Evolutionary conservation across 2,113 vertebrate species (phyloP).

Genomic region (Oenanthe oenanthe): DNA sequence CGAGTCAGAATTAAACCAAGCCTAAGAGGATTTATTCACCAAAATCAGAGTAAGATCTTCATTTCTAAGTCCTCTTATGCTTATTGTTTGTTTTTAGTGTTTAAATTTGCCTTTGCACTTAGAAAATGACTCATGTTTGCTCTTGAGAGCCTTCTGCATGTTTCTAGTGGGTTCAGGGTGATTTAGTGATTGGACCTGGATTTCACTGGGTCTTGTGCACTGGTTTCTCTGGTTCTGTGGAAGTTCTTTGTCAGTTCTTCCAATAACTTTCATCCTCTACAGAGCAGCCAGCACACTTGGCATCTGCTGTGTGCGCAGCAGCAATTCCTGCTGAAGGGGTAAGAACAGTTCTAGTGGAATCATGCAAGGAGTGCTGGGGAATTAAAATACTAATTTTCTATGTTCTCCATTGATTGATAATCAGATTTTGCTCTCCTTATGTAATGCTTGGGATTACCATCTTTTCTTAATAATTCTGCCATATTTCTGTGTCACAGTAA

Average conservation of each 20-base stretch:
- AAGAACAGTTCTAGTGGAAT: background rate
- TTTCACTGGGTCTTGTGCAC: background rate
- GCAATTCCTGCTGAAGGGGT: background rate
- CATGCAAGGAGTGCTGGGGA: background rate
- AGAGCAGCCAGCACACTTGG: background rate
- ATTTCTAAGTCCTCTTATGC: background rate
- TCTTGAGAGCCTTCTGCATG: background rate
- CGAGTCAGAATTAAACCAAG: background rate
- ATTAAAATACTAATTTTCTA: background rate
- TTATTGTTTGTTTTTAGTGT: background rate
- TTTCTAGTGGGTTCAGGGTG: background rate
- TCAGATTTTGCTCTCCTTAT: background rate
- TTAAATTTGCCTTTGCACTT: background rate
- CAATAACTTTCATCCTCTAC: background rate
- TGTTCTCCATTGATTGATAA: background rate
- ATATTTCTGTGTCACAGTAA: background rate
- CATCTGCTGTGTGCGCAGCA: background rate
- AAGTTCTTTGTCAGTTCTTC: background rate
- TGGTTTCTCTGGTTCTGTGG: background rate
- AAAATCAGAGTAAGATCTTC: rapidly evolving
- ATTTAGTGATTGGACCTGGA: background rate
- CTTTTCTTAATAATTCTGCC: background rate
- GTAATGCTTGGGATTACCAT: background rate
- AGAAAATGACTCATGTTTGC: background rate
- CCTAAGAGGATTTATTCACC: background rate